Conservation (phyloP, 2,797 vertebrate species). For the Linurgus olivaceus region DNA sequence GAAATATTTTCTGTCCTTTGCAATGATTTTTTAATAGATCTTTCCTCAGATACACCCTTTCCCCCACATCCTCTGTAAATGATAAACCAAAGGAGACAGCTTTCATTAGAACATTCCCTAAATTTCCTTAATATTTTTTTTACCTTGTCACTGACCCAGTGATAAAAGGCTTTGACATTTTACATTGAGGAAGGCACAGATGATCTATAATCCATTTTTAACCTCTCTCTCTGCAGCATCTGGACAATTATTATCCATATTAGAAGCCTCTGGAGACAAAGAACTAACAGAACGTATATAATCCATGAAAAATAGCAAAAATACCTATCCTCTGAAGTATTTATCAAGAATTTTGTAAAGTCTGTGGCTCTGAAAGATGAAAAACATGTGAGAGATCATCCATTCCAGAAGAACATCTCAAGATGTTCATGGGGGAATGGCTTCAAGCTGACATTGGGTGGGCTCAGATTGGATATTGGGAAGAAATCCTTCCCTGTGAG, state of each 20-base stretch:
- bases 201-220: background rate
- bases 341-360: background rate
- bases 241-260: background rate
- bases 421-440: background rate
- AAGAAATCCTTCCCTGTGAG: background rate
- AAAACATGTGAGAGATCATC: background rate
- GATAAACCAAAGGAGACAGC: background rate
- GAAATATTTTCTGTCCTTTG: background rate
- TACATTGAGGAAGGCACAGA: background rate
- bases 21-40: background rate
- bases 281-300: background rate
- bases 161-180: conserved; percentile 8
- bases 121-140: background rate
- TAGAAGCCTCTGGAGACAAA: background rate
- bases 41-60: background rate
- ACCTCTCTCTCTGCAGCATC: background rate
- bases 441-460: background rate
- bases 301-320: background rate
- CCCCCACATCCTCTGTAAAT: background rate
- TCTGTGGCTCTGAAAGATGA: background rate
- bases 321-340: background rate
- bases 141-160: background rate
- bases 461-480: background rate
- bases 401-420: background rate
- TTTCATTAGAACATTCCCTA: background rate